Evolutionary conservation across 2,113 vertebrate genomes (phyloP).

Genomic region (Marmota flaviventris): DNA sequence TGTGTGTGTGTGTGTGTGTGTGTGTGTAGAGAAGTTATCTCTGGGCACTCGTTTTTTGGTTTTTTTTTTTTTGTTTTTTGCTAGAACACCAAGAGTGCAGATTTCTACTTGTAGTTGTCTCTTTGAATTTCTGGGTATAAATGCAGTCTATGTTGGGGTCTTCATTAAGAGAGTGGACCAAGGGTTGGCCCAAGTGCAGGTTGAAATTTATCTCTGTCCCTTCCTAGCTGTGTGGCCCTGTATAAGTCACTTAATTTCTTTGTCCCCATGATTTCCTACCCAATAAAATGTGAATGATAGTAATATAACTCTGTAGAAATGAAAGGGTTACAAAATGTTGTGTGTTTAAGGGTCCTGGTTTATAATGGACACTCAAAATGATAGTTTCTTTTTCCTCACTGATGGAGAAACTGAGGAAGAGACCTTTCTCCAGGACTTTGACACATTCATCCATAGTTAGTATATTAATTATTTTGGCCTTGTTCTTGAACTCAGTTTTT

Average conservation of each 20-base stretch:
- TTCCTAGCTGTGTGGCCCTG: conserved; percentile 21
- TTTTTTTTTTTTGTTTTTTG: conserved; percentile 17
- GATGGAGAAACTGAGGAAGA: conserved; percentile 24
- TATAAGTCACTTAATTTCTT: background rate
- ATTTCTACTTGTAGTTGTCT: background rate
- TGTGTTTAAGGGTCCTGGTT: background rate
- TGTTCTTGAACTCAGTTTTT: background rate
- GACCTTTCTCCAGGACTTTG: background rate
- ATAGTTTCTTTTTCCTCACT: conserved; percentile 7
- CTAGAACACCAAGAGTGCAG: background rate
- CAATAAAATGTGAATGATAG: background rate
- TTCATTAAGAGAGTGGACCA: background rate
- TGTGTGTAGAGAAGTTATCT: background rate
- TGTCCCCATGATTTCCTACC: background rate
- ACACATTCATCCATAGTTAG: background rate
- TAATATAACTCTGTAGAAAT: background rate
- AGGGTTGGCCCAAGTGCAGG: background rate
- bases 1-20: background rate
- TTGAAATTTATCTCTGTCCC: background rate
- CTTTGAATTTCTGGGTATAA: conserved; percentile 34
- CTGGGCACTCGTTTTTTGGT: background rate
- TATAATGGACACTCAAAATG: background rate
- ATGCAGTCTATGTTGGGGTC: background rate
- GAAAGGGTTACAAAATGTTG: background rate
- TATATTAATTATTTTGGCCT: background rate